Evolutionary conservation across 2,113 vertebrate genomes (phyloP), one percentile per base, ranked within the genome.

Genomic region (Trogon surrucura): DNA sequence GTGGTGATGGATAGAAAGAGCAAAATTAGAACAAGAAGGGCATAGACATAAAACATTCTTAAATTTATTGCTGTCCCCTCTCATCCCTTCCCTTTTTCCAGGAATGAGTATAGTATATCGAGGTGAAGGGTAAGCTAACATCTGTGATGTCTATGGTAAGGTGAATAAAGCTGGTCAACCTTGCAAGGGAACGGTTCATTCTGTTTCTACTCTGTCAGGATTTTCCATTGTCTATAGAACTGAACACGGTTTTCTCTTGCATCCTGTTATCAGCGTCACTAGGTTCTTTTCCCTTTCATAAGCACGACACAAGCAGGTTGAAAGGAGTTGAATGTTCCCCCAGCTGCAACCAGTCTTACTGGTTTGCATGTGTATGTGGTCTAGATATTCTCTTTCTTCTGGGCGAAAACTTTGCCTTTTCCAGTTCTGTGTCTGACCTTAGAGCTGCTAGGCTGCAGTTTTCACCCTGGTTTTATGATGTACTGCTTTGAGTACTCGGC

Each of bases 301-400:
- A 62, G 22, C 13, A 30, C 23, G 50, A n/a, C 21, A 50, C 3
- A 2, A 88, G 48, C 29, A 53, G 6, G 5, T 45, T 85, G 80
- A 66, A 86, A 74, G 38, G 19, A 73, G 5, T 53, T 71, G 29
- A 5, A 21, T n/a, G 13, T 45, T 82, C 17, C 11, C 41, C 5
- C 21, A 27, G 0, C 17, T 87, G 30, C 41, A 82, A 9, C 17
- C 0, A 1, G 8, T 88, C 27, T 36, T 56, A 48, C 1, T 56
- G 32, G 4, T 73, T 85, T 82, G 51, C 27, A 57, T 41, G 13
- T 56, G 9, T 34, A 13, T 66, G 17, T 83, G 23, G 22, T 51
- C 47, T 57, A 57, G 17, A n/a, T 41, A 10, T 5, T 91, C 22
- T 13, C 9, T 71, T 51, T 54, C 29, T 80, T 72, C 25, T 47